Base-by-base conservation (phyloP, 1,140 invertebrate genomes). In the Drosophila lowei region DNA sequence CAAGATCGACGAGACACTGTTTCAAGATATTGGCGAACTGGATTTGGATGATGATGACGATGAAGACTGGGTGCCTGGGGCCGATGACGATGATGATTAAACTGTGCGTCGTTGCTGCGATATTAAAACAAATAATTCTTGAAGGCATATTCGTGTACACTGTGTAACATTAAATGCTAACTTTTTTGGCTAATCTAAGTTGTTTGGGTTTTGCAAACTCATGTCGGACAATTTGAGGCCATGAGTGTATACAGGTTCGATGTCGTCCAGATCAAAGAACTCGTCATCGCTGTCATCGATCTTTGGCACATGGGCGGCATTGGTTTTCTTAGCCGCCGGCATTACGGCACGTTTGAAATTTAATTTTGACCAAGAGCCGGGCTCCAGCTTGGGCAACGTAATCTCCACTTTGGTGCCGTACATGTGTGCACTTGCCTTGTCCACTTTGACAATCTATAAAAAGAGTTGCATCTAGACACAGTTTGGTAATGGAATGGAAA, bases 361-460 rank as follows among this genome's bases (percentile, higher is more conserved):
- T 8, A 98, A 89, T 72, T 94, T 95, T 2, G 93, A 81, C 98
- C 98, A 99, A 49, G 94, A 94, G 16, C 95, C 94, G 2, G 95
- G 93, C 79, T 97, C 96, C 1, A 94, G 94, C 92, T 99, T 99
- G 67, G 95, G 96, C 80, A 99, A 89, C 79, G 96, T 97, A 9
- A 99, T 96, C 92, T 99, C 98, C 16, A 99, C 94, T 94, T 99
- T 99, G n/a, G 97, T 96, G 50, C 95, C 95, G 70, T 95, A 93
- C 95, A 99, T 97, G 13, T 94, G 94, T 1, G 95, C 96, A 72
- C 92, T 93, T 84, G 96, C 96, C 57, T 94, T 93, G 42, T 92
- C 91, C 13, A 96, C 93, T 89, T 95, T 93, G 16, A 97, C 92
- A 55, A 96, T 92, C 96, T 97, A 72, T 9, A 46, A 55, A 4